phyloP scores from a whole-genome alignment of 2,113 vertebrate species.

The Myotis yumanensis region DNA sequence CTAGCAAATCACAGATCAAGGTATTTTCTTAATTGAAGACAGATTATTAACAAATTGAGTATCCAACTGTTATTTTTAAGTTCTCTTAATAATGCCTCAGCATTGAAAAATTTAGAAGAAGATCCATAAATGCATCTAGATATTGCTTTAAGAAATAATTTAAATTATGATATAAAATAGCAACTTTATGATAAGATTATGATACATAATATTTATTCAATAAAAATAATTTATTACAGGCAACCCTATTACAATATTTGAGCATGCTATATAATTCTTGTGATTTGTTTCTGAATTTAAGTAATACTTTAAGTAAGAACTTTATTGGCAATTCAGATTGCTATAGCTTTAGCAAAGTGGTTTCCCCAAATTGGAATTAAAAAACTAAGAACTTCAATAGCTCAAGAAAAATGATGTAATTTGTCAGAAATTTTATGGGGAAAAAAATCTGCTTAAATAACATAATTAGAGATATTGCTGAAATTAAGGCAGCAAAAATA shows the following conservation, averaged over 20 bases:
- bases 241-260: neutral
- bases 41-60: neutral
- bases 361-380: slow-evolving; percentile 20
- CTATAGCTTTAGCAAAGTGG: neutral
- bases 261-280: neutral
- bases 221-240: neutral
- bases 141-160: neutral
- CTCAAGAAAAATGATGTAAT: slow-evolving; percentile 8
- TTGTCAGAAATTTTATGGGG: neutral
- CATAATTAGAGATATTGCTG: neutral
- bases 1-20: neutral
- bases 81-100: neutral
- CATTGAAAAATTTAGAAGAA: neutral
- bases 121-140: neutral
- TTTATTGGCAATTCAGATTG: neutral
- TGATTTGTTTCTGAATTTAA: slow-evolving; percentile 24
- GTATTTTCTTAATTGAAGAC: neutral
- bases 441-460: slow-evolving; percentile 28
- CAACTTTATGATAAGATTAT: neutral
- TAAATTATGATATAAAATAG: neutral
- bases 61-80: neutral
- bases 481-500: slow-evolving; percentile 2
- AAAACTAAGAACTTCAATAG: neutral
- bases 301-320: slow-evolving; percentile 12
- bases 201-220: slow-evolving; percentile 1